phyloP scores from a whole-genome alignment of 2,797 vertebrate species.

The Centroberyx gerrardi region DNA sequence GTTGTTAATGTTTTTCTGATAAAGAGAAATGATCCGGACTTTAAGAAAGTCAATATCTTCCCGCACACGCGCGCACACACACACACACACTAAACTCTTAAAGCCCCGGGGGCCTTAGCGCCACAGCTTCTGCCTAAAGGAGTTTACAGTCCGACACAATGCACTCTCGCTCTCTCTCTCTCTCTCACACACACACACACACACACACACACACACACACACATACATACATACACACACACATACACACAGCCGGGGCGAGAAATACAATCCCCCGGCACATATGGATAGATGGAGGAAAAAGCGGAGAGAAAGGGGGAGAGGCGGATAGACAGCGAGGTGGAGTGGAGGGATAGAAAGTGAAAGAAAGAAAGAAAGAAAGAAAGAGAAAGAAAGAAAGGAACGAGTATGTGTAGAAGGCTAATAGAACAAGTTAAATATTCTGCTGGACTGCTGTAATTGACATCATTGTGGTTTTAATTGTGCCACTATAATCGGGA shows the following conservation, averaged over 20 bases:
- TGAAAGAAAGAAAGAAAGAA: conserved; percentile 30
- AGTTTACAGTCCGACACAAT: conserved; percentile 82
- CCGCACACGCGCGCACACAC: conserved; percentile 64
- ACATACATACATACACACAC: conserved; percentile 85
- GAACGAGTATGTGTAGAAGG: conserved; percentile 33
- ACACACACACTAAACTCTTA: conserved; percentile 80
- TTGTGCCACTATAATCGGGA: conserved; percentile 80
- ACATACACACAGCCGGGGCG: conserved; percentile 82
- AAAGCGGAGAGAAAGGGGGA: conserved; percentile 54
- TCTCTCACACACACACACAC: conserved; percentile 84
- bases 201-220: conserved; percentile 58
- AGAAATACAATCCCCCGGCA: conserved; percentile 86
- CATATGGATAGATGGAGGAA: conserved; percentile 62
- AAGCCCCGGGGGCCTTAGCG: conserved; percentile 89
- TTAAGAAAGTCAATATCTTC: conserved; percentile 88
- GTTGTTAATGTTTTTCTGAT: conserved; percentile 88
- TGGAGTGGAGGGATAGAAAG: conserved; percentile 52
- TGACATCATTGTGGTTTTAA: conserved; percentile 74
- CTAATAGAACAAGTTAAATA: background rate
- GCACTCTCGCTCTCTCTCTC: conserved; percentile 58
- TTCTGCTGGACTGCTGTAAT: background rate
- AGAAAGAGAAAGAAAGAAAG: conserved; percentile 67
- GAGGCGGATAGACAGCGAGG: conserved; percentile 16
- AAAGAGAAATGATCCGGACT: conserved; percentile 89
- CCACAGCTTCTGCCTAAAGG: conserved; percentile 88